Conservation (phyloP, 2,888 invertebrate species). For the Catocala sponsa region DNA sequence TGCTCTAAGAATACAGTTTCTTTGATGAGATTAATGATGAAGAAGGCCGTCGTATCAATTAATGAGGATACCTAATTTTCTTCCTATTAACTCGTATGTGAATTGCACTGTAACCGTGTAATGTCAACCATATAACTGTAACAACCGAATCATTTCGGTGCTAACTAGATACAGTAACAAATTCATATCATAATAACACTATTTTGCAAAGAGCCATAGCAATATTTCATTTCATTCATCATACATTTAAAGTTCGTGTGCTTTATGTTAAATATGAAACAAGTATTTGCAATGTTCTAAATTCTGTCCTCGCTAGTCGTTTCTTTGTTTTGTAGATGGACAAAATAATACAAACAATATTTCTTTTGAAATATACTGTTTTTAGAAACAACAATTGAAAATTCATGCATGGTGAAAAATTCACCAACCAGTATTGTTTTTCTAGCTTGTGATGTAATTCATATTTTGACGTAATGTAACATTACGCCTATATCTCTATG, state of each 20-base stretch:
- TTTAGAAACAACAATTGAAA: background rate
- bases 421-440: too few species aligned
- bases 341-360: background rate
- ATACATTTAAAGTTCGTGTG: background rate
- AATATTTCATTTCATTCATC: too few species aligned
- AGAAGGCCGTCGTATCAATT: conserved; percentile 35
- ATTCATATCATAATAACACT: background rate
- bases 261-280: background rate
- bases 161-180: conserved; percentile 27
- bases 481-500: too few species aligned
- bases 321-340: conserved; percentile 9
- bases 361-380: background rate
- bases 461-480: background rate
- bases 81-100: conserved; percentile 36
- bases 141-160: conserved; percentile 32
- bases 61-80: conserved; percentile 16
- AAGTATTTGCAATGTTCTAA: background rate
- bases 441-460: background rate
- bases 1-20: conserved; percentile 12
- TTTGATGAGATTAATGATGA: conserved; percentile 8
- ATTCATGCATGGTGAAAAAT: conserved; percentile 4
- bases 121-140: conserved; percentile 45
- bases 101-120: conserved; percentile 34
- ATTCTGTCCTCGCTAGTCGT: conserved; percentile 3
- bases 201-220: background rate